Conservation (phyloP, 2,888 invertebrate species). For the Punctoribates punctum region DNA sequence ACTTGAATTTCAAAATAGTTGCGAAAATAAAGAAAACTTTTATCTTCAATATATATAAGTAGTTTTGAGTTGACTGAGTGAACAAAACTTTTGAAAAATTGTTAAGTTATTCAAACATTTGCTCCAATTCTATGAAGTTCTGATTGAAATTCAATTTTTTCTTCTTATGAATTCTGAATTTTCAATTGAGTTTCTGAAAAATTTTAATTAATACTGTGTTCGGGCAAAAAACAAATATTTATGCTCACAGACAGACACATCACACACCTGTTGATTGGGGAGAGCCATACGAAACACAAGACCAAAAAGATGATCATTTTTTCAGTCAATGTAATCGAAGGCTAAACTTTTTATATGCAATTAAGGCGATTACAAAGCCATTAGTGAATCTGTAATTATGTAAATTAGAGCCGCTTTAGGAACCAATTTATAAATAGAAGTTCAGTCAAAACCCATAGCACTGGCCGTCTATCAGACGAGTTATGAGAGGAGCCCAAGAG, state of each 20-base stretch:
- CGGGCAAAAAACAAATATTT: not conserved
- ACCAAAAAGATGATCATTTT: constrained; percentile 2
- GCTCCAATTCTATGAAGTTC: not conserved
- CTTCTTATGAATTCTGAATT: not conserved
- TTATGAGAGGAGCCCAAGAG: not conserved
- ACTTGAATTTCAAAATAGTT: no score
- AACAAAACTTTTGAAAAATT: not conserved
- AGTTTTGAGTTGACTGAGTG: not conserved
- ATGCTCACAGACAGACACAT: not conserved
- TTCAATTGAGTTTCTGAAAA: not conserved
- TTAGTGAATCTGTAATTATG: constrained; percentile 25
- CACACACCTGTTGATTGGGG: constrained; percentile 28
- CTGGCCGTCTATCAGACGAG: no score
- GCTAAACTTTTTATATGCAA: not conserved
- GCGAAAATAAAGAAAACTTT: no score
- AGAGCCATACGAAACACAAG: no score
- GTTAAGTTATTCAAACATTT: not conserved
- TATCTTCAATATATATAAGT: not conserved
- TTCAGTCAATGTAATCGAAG: not conserved
- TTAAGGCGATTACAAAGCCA: constrained; percentile 27
- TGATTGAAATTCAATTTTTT: not conserved
- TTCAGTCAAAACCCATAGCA: not conserved
- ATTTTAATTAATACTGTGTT: not conserved
- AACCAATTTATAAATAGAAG: not conserved
- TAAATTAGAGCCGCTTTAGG: not conserved